Percentiles rank a stretch among this genome's conserved stretches.
Evolutionary conservation across 2,888 invertebrate genomes (phyloP).

Genomic region (Ceramica pisi): DNA sequence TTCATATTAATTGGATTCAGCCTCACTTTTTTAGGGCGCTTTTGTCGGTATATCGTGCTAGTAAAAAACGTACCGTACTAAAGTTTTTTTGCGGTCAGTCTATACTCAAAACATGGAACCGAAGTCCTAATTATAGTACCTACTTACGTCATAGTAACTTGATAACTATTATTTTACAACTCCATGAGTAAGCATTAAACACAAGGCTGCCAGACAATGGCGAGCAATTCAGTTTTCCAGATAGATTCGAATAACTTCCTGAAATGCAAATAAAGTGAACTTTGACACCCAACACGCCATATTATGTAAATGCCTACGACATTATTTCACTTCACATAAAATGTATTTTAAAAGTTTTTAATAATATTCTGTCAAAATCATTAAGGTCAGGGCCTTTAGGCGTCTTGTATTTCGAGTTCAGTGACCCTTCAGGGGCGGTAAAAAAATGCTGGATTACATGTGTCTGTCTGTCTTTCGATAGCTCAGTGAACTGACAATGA

Average conservation of each 20-base stretch:
- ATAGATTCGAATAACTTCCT: conserved; percentile 40
- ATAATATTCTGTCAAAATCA: not conserved
- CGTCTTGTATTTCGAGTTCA: not conserved
- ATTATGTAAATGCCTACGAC: conserved; percentile 17
- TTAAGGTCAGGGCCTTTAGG: not conserved
- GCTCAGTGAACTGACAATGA: too few relatives aligned
- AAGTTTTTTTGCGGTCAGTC: conserved; percentile 13
- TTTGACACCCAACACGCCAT: conserved; percentile 37
- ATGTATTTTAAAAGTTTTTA: not conserved
- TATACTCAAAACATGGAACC: conserved; percentile 12
- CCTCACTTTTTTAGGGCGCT: conserved; percentile 30
- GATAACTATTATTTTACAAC: conserved; percentile 18
- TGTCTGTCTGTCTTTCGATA: too few relatives aligned
- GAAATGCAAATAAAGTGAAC: conserved; percentile 32
- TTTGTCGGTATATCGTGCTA: not conserved
- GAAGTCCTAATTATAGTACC: conserved; percentile 17
- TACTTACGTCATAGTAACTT: conserved; percentile 36
- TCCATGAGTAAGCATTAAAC: conserved; percentile 43
- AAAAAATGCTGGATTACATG: not conserved
- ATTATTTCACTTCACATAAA: conserved; percentile 16
- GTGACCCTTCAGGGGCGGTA: conserved; percentile 5
- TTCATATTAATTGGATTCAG: not conserved
- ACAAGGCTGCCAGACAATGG: conserved; percentile 37
- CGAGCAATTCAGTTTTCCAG: conserved; percentile 19
- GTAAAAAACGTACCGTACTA: conserved; percentile 3